Conservation (phyloP, 2,797 vertebrate species). For the Pseudochirops cupreus region DNA sequence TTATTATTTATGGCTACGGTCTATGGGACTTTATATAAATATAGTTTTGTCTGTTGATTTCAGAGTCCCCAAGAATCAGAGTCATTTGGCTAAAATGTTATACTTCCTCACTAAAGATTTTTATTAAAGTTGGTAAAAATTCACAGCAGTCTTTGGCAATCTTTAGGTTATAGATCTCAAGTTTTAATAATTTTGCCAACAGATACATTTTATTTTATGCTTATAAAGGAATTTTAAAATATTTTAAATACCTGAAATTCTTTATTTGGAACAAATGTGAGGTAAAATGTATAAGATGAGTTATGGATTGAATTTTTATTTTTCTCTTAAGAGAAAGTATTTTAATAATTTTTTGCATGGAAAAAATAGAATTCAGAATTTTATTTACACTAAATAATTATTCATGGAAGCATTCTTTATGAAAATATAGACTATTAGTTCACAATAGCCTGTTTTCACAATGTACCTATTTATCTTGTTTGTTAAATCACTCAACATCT, state of each 20-base stretch:
- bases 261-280: conserved; percentile 56
- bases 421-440: conserved; percentile 35
- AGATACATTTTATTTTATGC: conserved; percentile 35
- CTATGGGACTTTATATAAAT: conserved; percentile 45
- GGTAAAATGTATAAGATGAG: conserved; percentile 50
- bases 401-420: conserved; percentile 35
- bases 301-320: conserved; percentile 52
- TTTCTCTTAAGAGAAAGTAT: conserved; percentile 25
- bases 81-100: conserved; percentile 58
- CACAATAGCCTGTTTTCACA: conserved; percentile 50
- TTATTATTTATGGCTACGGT: conserved; percentile 56
- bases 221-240: conserved; percentile 60
- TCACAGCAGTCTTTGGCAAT: not conserved
- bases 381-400: conserved; percentile 43
- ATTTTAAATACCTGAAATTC: conserved; percentile 54
- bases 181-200: conserved; percentile 45
- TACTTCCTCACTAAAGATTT: conserved; percentile 50
- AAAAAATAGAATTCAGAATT: conserved; percentile 62
- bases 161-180: not conserved
- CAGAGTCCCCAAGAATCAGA: conserved; percentile 63
- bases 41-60: conserved; percentile 68
- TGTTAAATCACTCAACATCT: not conserved
- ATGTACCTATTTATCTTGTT: conserved; percentile 43
- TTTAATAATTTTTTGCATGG: conserved; percentile 33
- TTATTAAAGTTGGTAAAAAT: conserved; percentile 42